Base-by-base conservation (phyloP, 2,797 vertebrate genomes). In the Notolepis coatsorum region DNA sequence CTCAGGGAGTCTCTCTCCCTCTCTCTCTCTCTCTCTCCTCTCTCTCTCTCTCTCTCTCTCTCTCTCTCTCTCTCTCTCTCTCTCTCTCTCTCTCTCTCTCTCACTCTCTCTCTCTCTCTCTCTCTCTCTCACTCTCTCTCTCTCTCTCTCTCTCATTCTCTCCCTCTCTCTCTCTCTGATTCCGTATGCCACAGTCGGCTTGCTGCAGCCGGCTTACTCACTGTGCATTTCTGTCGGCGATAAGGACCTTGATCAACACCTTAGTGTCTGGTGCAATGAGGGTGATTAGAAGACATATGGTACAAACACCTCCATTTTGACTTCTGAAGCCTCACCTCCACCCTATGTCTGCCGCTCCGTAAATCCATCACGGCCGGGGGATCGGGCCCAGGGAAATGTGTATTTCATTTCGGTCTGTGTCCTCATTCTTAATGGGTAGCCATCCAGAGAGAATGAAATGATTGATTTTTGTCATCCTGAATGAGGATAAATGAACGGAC, bases 401-500 rank as follows among this genome's bases (percentile, higher is more conserved):
- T 89, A 92, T 93, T 92, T 91, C 87, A 91, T 90, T 92, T 90
- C 84, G 83, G 81, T 80, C 64, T 74, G 79, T 87, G 81, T 86
- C 82, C 80, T 84, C 64, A 87, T 91, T 92, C 88, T 91, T 87
- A 88, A 91, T 87, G 87, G 88, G 79, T 75, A 89, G 85, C 86
- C 89, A 90, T 88, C 86, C 88, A 89, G 88, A 90, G 88, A 91
- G 87, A 92, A 91, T 92, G 87, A 88, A 89, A 90, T 86, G 86
- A 93, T 92, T 92, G 91, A 93, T 93, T 93, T 91, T 91, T 83
- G 84, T 89, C 84, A 85, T 84, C 88, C 84, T 88, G 85, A 91
- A 87, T 91, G 84, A 91, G 87, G 85, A 88, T 84, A 76, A 90
- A 90, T 88, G 85, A 91, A 91, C 68, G 57, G 75, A 75, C 63